Percentiles rank a stretch among this genome's conserved stretches.
Evolutionary conservation across 1,140 invertebrate species (phyloP).

Genomic region (Araneus ventricosus): DNA sequence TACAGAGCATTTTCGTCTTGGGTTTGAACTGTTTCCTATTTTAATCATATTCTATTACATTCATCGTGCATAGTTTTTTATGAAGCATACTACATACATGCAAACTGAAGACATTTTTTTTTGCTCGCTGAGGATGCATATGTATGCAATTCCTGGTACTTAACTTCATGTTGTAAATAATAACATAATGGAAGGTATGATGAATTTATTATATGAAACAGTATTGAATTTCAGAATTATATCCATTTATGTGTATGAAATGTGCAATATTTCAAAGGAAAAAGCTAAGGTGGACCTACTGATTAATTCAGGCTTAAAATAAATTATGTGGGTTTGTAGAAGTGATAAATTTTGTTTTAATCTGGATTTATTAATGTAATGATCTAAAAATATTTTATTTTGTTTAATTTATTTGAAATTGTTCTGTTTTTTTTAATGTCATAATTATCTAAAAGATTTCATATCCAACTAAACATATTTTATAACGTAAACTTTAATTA

Average conservation of each 20-base stretch:
- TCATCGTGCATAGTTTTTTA: constrained; percentile 63
- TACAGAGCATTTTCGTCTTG: constrained; percentile 62
- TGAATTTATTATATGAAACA: constrained; percentile 48
- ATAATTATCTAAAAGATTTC: background rate
- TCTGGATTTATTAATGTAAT: no score
- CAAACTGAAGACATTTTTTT: constrained; percentile 34
- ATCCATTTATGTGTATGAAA: constrained; percentile 16
- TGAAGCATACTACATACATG: constrained; percentile 21
- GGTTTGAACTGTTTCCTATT: constrained; percentile 73
- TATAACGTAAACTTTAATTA: no score
- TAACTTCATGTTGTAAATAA: constrained; percentile 74
- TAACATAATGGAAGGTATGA: constrained; percentile 50
- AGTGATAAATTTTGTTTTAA: no score
- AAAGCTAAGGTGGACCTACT: background rate
- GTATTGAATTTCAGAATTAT: constrained; percentile 10
- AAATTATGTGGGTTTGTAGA: background rate
- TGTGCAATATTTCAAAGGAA: constrained; percentile 63
- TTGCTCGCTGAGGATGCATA: constrained; percentile 11
- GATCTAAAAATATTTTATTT: no score
- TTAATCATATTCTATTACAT: constrained; percentile 40
- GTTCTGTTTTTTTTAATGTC: background rate
- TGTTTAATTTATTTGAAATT: background rate
- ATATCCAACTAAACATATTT: background rate
- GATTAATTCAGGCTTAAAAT: background rate
- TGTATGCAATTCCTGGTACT: constrained; percentile 61